These are phyloP conservation scores for Athripsodes cinereus DNA, from an alignment of 2,888 invertebrate genomes.

Conservation along the genomic window DNA sequence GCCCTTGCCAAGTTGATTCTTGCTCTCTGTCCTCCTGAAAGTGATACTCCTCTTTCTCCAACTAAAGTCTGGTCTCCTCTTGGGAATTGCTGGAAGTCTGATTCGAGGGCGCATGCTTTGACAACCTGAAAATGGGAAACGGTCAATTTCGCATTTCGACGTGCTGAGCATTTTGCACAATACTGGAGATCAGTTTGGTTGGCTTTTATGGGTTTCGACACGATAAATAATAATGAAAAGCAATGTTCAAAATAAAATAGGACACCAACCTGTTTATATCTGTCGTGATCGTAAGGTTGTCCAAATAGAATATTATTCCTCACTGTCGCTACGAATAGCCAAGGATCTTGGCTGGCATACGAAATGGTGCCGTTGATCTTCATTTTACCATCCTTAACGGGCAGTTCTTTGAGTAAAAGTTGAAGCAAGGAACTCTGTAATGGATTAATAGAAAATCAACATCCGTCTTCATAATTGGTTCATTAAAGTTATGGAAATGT, in stretches of 20 bases:
- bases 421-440: constrained; percentile 45
- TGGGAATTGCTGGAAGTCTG: constrained; percentile 65
- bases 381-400: constrained; percentile 46
- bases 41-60: constrained; percentile 69
- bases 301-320: constrained; percentile 59
- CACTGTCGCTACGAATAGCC: constrained; percentile 69
- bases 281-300: constrained; percentile 51
- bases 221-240: too few species aligned
- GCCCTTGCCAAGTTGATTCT: constrained; percentile 72
- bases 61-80: constrained; percentile 68
- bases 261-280: constrained; percentile 48
- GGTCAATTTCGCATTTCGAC: too few species aligned
- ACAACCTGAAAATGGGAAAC: constrained; percentile 39
- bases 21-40: constrained; percentile 78
- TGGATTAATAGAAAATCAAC: too few species aligned
- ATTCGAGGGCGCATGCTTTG: constrained; percentile 55
- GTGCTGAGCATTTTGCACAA: too few species aligned
- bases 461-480: too few species aligned
- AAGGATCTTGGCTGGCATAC: constrained; percentile 80
- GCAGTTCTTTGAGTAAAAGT: constrained; percentile 45
- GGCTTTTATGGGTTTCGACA: too few species aligned
- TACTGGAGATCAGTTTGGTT: too few species aligned
- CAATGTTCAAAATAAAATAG: background rate
- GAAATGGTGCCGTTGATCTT: constrained; percentile 56
- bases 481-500: too few species aligned